Percentiles rank a stretch among this genome's conserved stretches.
phyloP scores from a whole-genome alignment of 2,797 vertebrate genomes.

The Mus caroli region DNA sequence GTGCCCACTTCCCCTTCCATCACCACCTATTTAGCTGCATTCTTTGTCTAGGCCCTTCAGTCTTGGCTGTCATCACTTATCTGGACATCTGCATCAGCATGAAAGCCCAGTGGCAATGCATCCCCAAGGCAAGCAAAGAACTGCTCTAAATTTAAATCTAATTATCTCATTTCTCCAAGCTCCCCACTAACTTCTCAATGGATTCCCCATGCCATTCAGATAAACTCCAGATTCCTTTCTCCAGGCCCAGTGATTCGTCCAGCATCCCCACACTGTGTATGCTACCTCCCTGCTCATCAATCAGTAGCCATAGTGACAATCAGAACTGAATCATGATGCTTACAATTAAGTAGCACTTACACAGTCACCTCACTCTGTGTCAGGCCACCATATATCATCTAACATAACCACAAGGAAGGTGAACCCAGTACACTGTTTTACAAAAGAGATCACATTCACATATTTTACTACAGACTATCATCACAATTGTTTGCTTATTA shows the following conservation, averaged over 20 bases:
- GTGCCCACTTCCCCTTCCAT: neutral
- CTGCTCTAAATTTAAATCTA: neutral
- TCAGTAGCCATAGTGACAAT: neutral
- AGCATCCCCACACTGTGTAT: neutral
- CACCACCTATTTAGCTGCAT: neutral
- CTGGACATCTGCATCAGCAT: neutral
- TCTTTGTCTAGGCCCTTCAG: neutral
- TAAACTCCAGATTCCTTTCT: neutral
- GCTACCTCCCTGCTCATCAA: neutral
- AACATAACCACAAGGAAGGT: neutral
- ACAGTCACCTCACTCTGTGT: neutral
- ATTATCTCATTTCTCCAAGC: neutral
- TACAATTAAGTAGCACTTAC: neutral
- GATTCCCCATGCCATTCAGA: neutral
- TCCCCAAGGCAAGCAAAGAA: neutral
- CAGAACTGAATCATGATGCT: neutral
- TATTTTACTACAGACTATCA: neutral
- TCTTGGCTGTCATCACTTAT: neutral
- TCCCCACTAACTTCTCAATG: neutral
- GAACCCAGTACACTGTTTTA: neutral
- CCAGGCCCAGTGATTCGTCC: neutral
- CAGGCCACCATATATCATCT: neutral
- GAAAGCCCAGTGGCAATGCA: neutral
- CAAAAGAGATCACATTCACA: neutral
- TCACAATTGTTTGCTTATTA: neutral